A percentile compares a stretch with the other conserved stretches of the same genome.
These are phyloP conservation scores for Heteropelma amictum DNA, from an alignment of 2,888 invertebrate genomes.

Conservation along the genomic window DNA sequence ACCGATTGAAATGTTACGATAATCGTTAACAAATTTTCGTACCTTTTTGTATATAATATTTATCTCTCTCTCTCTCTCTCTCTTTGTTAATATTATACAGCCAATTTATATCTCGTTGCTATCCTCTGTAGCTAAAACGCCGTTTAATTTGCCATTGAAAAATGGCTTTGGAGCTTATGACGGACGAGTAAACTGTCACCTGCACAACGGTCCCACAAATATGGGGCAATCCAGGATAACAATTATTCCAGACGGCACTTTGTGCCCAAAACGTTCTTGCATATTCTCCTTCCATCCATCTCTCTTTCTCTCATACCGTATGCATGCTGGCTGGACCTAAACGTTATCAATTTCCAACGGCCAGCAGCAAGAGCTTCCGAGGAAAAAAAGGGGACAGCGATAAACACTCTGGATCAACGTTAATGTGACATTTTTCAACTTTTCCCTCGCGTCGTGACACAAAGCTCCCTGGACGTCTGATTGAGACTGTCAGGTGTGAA, in stretches of 20 bases:
- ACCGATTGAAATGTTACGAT: constrained; percentile 6
- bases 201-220: constrained; percentile 19
- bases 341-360: constrained; percentile 42
- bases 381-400: background rate
- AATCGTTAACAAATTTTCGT: constrained; percentile 16
- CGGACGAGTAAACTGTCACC: constrained; percentile 13
- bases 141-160: constrained; percentile 21
- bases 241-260: constrained; percentile 34
- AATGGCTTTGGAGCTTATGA: constrained; percentile 21
- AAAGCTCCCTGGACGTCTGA: constrained; percentile 26
- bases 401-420: constrained; percentile 1
- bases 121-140: background rate
- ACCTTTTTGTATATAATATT: background rate
- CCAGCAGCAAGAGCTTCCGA: constrained; percentile 11
- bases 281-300: background rate
- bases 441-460: background rate
- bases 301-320: too few species aligned
- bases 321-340: background rate
- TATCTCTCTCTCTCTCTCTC: background rate
- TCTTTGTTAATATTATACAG: background rate
- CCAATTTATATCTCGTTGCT: too few species aligned
- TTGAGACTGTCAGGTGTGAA: constrained; percentile 9
- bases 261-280: constrained; percentile 8
- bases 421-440: constrained; percentile 29
- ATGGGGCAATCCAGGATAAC: constrained; percentile 16